Evolutionary conservation across 2,113 vertebrate genomes (phyloP).

Genomic region (Prolemur simus): DNA sequence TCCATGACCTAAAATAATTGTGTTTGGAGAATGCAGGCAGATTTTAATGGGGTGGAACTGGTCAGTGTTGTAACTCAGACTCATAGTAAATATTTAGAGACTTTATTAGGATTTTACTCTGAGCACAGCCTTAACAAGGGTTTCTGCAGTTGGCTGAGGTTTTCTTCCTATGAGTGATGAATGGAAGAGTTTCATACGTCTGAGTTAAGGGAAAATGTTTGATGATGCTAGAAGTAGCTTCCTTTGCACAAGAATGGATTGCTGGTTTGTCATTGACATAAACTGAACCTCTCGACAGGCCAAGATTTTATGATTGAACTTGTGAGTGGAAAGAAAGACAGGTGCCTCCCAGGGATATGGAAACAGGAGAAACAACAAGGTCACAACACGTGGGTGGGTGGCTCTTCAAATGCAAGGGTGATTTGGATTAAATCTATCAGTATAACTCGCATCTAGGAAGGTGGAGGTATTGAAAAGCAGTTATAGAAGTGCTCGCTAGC

Average conservation of each 20-base stretch:
- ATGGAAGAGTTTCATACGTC: background rate
- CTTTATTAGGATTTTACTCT: slow-evolving; percentile 51
- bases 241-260: background rate
- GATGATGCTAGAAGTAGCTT: background rate
- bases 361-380: background rate
- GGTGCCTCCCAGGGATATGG: background rate
- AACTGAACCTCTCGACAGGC: background rate
- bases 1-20: slow-evolving; percentile 62
- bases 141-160: background rate
- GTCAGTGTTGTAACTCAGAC: slow-evolving; percentile 43
- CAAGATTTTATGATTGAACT: background rate
- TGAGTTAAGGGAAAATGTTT: background rate
- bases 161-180: background rate
- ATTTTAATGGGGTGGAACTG: slow-evolving; percentile 17
- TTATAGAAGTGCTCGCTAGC: background rate
- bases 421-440: background rate
- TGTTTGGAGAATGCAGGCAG: background rate
- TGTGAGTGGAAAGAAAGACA: background rate
- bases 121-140: background rate
- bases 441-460: background rate
- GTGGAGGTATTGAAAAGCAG: background rate
- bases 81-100: slow-evolving; percentile 69
- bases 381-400: background rate
- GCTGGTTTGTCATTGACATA: background rate
- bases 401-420: background rate